Base-by-base conservation (phyloP, 2,797 vertebrate species). In the Peromyscus attwateri region DNA sequence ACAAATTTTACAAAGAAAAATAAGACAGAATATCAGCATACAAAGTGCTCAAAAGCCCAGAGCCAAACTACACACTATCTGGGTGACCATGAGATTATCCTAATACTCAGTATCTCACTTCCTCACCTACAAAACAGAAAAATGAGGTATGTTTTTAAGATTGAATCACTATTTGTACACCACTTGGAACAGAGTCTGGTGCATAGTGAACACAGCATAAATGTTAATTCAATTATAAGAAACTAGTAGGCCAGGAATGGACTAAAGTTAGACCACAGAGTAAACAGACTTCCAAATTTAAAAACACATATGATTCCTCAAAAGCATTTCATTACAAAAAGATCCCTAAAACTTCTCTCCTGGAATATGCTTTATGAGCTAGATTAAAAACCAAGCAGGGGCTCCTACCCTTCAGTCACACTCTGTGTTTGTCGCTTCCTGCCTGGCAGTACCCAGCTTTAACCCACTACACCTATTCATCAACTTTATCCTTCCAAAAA, bases 311-410 rank as follows among this genome's bases (percentile, higher is more conserved):
- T 71, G 66, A 96, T 49, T 92, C 60, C 91, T 96, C 94, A 94
- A 96, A 71, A 95, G 95, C 71, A 93, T 79, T 96, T 94, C 70
- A 91, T 55, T 87, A 76, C 79, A 43, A 87, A 95, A 93, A 92
- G 37, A 87, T 49, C 95, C 92, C 64, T 37, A 91, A 95, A 95
- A 91, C 14, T 49, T 79, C 46, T 62, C 31, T 95, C 91, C 75
- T 52, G 57, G 70, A 80, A 93, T 0, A 94, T 23, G 25, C 71
- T 87, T 90, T 57, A 87, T 70, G 34, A 85, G 7, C 76, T 62
- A 92, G 52, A 96, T 77, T 49, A 75, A 92, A 97, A 94, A 93
- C 64, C 23, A 91, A 90, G 71, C 60, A 88, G 55, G 94, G 60
- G 43, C 88, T 79, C 71, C 82, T 87, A 73, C 46, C 92, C 55